Conservation (phyloP, 2,797 vertebrate genomes). For the Melanotaenia boesemani region DNA sequence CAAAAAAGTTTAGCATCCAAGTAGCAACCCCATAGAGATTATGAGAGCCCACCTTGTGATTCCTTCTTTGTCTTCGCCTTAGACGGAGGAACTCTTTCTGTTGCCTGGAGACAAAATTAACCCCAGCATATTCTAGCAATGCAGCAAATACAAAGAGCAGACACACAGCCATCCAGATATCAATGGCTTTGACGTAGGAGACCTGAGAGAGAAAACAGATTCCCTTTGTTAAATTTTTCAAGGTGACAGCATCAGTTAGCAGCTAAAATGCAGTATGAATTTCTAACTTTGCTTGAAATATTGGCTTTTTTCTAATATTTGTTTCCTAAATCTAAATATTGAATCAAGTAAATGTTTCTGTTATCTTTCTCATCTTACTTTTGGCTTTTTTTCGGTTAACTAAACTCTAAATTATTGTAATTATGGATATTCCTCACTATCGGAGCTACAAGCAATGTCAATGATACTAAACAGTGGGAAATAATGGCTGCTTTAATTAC, state of each 20-base stretch:
- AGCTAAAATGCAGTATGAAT: conserved; percentile 25
- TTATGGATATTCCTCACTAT: conserved; percentile 46
- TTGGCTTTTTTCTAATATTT: not conserved
- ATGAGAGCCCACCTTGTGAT: conserved; percentile 88
- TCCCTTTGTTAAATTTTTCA: conserved; percentile 43
- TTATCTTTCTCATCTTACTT: conserved; percentile 13
- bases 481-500: conserved; percentile 44
- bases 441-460: conserved; percentile 30
- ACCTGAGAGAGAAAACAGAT: conserved; percentile 84
- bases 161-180: conserved; percentile 99
- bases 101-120: conserved; percentile 99
- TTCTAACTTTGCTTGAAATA: conserved; percentile 8
- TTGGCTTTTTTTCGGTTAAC: conserved; percentile 3
- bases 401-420: conserved; percentile 45
- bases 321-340: not conserved
- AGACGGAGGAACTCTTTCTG: conserved; percentile 98
- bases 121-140: conserved; percentile 96
- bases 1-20: conserved; percentile 28
- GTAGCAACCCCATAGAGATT: conserved; percentile 30
- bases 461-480: conserved; percentile 32
- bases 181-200: conserved; percentile 98
- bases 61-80: conserved; percentile 91
- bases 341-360: not conserved
- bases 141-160: conserved; percentile 99
- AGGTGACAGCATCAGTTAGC: conserved; percentile 25